Conservation (phyloP, 2,888 invertebrate genomes). For the Tribolium freemani region DNA sequence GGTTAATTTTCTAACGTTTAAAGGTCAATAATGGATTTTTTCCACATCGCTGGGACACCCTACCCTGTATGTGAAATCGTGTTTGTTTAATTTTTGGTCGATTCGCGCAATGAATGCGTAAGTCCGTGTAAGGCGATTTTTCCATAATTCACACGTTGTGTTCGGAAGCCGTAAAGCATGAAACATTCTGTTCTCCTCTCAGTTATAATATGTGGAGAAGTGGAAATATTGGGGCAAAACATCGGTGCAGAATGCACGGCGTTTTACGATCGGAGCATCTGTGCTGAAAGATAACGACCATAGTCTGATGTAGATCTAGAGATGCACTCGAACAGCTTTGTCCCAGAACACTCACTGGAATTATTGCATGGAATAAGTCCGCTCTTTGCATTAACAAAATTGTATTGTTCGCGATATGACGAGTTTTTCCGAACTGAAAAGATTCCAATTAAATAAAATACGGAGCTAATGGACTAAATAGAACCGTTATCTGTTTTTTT, state of each 20-base stretch:
- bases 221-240: conserved; percentile 48
- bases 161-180: conserved; percentile 37
- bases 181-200: conserved; percentile 28
- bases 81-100: too few species aligned
- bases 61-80: too few species aligned
- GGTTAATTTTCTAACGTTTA: too few species aligned
- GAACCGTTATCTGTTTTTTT: background rate
- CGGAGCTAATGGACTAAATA: background rate
- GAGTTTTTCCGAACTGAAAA: background rate
- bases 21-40: too few species aligned
- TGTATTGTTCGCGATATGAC: background rate
- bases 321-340: conserved; percentile 34
- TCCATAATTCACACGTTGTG: conserved; percentile 41
- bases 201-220: conserved; percentile 42
- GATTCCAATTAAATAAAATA: background rate
- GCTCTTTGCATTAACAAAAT: conserved; percentile 18
- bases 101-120: background rate
- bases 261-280: conserved; percentile 54
- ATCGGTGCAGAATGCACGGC: conserved; percentile 50
- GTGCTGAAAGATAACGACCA: conserved; percentile 52
- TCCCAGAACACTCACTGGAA: conserved; percentile 27
- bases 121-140: conserved; percentile 22
- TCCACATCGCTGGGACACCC: too few species aligned
- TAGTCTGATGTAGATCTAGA: conserved; percentile 31
- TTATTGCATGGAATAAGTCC: conserved; percentile 26